Conservation (phyloP, 2,888 invertebrate genomes). For the Ypsolopha scabrella region DNA sequence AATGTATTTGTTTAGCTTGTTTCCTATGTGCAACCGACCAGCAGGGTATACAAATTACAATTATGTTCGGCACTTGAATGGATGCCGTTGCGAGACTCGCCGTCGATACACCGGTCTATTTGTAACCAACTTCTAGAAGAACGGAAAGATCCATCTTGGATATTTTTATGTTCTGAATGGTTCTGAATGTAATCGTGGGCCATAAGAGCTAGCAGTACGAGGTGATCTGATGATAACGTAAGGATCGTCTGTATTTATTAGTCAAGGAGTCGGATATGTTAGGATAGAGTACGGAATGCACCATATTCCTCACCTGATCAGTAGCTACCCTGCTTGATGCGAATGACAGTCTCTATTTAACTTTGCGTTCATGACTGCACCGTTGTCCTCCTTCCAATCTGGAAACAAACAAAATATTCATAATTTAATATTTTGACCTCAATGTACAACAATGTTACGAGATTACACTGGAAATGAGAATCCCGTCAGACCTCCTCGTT, state of each 20-base stretch:
- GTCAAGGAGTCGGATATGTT: too few relatives aligned
- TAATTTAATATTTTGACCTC: background rate
- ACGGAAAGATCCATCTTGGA: too few relatives aligned
- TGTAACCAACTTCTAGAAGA: too few relatives aligned
- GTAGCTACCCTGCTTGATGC: slow-evolving; percentile 57
- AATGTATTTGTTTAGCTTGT: background rate
- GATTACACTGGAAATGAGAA: background rate
- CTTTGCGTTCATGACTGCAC: slow-evolving; percentile 40
- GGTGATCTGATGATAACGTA: too few relatives aligned
- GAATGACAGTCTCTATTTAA: slow-evolving; percentile 41
- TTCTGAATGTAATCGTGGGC: too few relatives aligned
- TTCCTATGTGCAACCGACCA: slow-evolving; percentile 3
- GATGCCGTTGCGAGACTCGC: slow-evolving; percentile 28
- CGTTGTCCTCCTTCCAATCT: slow-evolving; percentile 30
- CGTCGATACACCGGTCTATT: slow-evolving; percentile 15
- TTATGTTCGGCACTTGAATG: slow-evolving; percentile 26
- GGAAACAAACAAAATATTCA: slow-evolving; percentile 22
- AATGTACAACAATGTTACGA: background rate
- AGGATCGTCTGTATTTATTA: too few relatives aligned
- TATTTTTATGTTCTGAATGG: too few relatives aligned
- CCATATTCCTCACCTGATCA: slow-evolving; percentile 8
- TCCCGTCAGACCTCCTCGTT: background rate
- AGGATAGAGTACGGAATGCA: too few relatives aligned
- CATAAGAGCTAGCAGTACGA: too few relatives aligned
- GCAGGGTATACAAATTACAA: slow-evolving; percentile 20